Percentiles rank a stretch among this genome's conserved stretches.
These are phyloP conservation scores for Mesodorylaimus sp. DNA, from an alignment of 2,888 invertebrate species.

Conservation along the genomic window DNA sequence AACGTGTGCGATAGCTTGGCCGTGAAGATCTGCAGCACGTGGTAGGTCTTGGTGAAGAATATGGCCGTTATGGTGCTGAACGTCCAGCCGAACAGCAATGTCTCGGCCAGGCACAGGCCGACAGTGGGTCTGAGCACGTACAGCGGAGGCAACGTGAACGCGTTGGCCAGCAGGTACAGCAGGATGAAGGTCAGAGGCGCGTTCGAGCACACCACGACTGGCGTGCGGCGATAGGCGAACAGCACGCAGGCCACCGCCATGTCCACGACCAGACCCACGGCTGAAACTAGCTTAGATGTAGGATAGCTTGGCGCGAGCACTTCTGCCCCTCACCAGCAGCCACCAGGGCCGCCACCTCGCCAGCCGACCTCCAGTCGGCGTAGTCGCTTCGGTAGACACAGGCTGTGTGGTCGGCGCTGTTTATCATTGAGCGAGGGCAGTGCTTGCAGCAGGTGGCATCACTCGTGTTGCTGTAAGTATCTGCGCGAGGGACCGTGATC, in stretches of 20 bases:
- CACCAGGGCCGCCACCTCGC: background rate
- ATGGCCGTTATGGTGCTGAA: background rate
- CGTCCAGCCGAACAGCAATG: background rate
- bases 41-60: background rate
- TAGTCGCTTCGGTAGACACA: background rate
- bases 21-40: constrained; percentile 1
- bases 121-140: background rate
- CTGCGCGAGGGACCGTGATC: too few relatives aligned
- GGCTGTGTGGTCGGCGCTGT: background rate
- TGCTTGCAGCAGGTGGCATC: background rate
- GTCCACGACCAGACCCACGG: background rate
- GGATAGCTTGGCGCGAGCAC: background rate
- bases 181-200: background rate
- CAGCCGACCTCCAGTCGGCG: background rate
- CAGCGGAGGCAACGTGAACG: constrained; percentile 1
- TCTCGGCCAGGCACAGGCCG: background rate
- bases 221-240: constrained; percentile 4
- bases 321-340: background rate
- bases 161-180: background rate
- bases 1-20: background rate
- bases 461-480: background rate
- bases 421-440: background rate
- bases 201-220: constrained; percentile 7
- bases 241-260: background rate
- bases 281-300: too few relatives aligned